phyloP scores from a whole-genome alignment of 53 echinoderm and acorn worm genomes.

The Temnopleurus reevesii region DNA sequence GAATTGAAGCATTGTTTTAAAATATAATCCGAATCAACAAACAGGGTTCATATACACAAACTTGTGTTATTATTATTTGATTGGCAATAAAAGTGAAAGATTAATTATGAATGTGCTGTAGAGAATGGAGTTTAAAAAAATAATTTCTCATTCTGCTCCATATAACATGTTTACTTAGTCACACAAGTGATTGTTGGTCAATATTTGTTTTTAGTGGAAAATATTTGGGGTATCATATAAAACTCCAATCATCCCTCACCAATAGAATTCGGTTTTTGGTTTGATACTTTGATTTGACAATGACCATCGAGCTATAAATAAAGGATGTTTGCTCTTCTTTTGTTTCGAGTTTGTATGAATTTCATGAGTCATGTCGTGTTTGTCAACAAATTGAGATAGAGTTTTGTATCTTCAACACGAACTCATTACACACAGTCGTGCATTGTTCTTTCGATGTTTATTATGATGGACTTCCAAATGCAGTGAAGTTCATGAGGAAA shows the following conservation, averaged over 20 bases:
- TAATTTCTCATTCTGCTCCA: not conserved
- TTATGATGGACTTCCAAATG: no score
- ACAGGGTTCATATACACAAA: not conserved
- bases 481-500: no score
- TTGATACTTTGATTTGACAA: not conserved
- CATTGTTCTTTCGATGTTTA: no score
- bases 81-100: not conserved
- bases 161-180: not conserved
- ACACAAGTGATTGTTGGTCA: not conserved
- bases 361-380: not conserved
- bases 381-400: not conserved
- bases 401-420: not conserved
- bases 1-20: not conserved
- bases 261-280: not conserved
- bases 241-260: not conserved
- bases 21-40: not conserved
- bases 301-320: not conserved
- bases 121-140: not conserved
- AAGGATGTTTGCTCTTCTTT: not conserved
- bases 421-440: no score
- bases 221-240: not conserved
- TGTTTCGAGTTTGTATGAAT: not conserved
- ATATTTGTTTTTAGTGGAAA: conserved; percentile 7
- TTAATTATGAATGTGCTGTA: not conserved
- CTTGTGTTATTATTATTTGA: no score